Evolutionary conservation across 2,797 vertebrate genomes (phyloP), one percentile per base, ranked within the genome.

Genomic region (Cossypha caffra): DNA sequence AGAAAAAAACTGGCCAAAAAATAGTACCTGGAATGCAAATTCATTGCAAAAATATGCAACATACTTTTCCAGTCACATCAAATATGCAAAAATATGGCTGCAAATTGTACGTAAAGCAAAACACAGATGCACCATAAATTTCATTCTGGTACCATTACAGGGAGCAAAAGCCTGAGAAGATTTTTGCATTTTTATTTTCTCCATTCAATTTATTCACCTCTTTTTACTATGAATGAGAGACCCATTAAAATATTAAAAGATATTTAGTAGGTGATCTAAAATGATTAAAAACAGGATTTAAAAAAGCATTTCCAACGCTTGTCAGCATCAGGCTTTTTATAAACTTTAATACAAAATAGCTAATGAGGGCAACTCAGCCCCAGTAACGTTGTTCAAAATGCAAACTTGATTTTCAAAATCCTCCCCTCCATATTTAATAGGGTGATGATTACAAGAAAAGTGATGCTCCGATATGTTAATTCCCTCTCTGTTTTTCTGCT

Each of bases 401-500:
- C 84, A 94, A 92, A 88, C 71, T 77, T 75, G 58, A 85, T 93
- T 94, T 95, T 83, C 73, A 66, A 68, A 95, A 61, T 50, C 54
- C 28, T 78, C 57, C 82, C 74, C 66, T 93, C 89, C 72, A 71
- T 88, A 80, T 87, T 96, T 94, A 95, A 75, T 68, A 81, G 18
- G 31, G 35, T 48, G 85, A 92, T 95, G 91, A 93, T 96, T 71
- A 84, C 78, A 91, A 77, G 83, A 42, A 91, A 93, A 95, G 48
- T 61, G 52, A 47, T 86, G 84, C 80, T 95, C 86, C 87, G 62
- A 37, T 96, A 96, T 93, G 95, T 81, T 95, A 94, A 96, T 95
- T 89, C 69, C 35, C 58, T 45, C 77, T 89, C 87, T 96, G 80
- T 71, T 96, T 96, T 96, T 93, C 86, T 95, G 91, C 92, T 96